Conservation (phyloP, 2,888 invertebrate genomes). For the Thecophora atra region DNA sequence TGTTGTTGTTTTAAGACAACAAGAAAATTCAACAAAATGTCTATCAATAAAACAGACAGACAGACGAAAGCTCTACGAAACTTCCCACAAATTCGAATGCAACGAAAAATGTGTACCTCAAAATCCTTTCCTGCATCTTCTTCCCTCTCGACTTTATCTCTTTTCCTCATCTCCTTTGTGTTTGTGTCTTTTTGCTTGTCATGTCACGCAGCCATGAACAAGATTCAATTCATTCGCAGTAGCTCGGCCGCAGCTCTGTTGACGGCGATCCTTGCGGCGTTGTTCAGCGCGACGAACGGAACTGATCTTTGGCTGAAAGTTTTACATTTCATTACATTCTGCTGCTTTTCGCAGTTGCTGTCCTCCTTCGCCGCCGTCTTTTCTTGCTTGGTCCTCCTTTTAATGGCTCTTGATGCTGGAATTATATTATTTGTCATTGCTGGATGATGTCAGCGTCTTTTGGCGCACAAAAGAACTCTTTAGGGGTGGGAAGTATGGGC, state of each 20-base stretch:
- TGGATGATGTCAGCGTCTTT: constrained; percentile 11
- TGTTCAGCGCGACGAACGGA: background rate
- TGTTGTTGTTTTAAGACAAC: background rate
- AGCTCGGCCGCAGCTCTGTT: background rate
- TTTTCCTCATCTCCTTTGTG: background rate
- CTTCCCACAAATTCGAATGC: background rate
- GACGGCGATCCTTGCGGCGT: constrained; percentile 9
- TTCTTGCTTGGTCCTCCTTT: background rate
- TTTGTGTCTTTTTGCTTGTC: constrained; percentile 6
- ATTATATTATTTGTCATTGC: constrained; percentile 26
- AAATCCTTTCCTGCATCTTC: no score
- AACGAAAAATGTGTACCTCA: no score
- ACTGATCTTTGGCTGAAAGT: constrained; percentile 5
- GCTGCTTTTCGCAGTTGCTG: background rate
- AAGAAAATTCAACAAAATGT: background rate
- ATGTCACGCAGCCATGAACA: background rate
- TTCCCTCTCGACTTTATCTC: background rate
- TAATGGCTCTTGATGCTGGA: constrained; percentile 20
- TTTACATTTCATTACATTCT: constrained; percentile 13
- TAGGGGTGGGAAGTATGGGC: no score
- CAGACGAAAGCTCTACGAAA: background rate
- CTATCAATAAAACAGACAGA: constrained; percentile 4
- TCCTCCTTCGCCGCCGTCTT: background rate
- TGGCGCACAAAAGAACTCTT: constrained; percentile 14
- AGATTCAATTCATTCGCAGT: background rate